Base-by-base conservation (phyloP, 2,888 invertebrate species). In the Cistogaster globosa region DNA sequence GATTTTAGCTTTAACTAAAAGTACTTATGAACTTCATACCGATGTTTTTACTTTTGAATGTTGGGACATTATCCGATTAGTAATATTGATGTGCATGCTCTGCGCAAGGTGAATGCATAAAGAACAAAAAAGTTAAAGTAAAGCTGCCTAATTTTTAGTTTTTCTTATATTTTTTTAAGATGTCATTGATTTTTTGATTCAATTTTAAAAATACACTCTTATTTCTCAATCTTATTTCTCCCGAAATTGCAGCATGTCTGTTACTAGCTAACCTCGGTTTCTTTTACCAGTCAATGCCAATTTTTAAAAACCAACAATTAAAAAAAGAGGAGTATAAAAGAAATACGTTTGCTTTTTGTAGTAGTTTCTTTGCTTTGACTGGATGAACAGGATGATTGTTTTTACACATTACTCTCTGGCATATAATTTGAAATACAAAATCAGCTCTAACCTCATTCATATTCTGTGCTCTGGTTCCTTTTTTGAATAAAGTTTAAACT, bases 341-440 rank as follows among this genome's bases (percentile, higher is more conserved):
- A 51, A 75, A 78, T 82, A 69, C 53, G 65, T 71, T 69, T 45
- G 6, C 4, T 38, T 38, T 7, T 7, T 58, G 38, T 14, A 75
- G 6, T 7, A 38, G 7, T 6, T 78, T 7, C 12, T 53, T 48
- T 20, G 22, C 48, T 45, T 57, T 26, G 12, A 9, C 32, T 45
- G 11, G 12, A 45, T 26, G 45, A 45, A 45, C 45, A 42, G 45
- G 32, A 8, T 22, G 42, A 75, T 68, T 12, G 8, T 32, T 72
- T 26, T 53, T 75, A n/a, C n/a, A 2, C 22, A n/a, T 53, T 62
- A 75, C 57, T 55, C 45, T 72, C 22, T 63, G 58, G 51, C 74
- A 78, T 53, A 67, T 60, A 75, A 78, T 71, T 78, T 69, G 58
- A 82, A 85, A 82, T 82, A 69, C 77, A 69, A 85, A 77, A 78